Base-by-base conservation (phyloP, 2,888 invertebrate genomes). In the Mimachlamys varia region DNA sequence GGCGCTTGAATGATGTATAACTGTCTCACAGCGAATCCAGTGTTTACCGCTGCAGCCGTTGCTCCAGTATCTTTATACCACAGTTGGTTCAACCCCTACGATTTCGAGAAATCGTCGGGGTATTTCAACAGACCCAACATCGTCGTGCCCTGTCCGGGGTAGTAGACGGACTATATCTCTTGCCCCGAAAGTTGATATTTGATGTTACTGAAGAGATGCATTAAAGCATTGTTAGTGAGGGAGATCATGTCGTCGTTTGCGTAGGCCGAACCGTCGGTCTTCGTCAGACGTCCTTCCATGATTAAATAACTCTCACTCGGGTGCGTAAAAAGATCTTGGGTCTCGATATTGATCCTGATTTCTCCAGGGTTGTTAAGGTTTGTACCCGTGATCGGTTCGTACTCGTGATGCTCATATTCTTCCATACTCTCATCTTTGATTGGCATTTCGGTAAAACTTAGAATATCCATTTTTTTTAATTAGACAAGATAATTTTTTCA, bases 301-400 rank as follows among this genome's bases (percentile, higher is more conserved):
- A 89, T 38, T 53, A 92, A 38, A 89, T 91, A 92, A 22, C 89
- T 89, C 89, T 92, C 90, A 88, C 89, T 91, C 19, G 88, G 92
- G 53, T 92, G 89, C 15, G 88, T 92, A 76, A 89, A 92, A 17
- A 91, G 55, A 88, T 92, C 90, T 89, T 92, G 92, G 12, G 88
- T 91, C 50, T 92, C 92, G 27, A 92, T 91, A 0, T 91, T 91
- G 33, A 92, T 89, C 19, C 92, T 37, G 88, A 92, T 92, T 49
- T 92, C 92, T 33, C 92, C 89, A 7, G 92, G 88, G 58, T 89
- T 92, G 58, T 91, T 91, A 89, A 91, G 91, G 88, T 91, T 92
- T 88, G 92, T 91, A 62, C 87, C 88, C 55, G 92, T 88, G 27
- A 91, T 91, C 49, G 91, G 92, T 76, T 92, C 89, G 33, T 92